Evolutionary conservation across 2,113 vertebrate species (phyloP).

Genomic region (Alexandromys fortis): DNA sequence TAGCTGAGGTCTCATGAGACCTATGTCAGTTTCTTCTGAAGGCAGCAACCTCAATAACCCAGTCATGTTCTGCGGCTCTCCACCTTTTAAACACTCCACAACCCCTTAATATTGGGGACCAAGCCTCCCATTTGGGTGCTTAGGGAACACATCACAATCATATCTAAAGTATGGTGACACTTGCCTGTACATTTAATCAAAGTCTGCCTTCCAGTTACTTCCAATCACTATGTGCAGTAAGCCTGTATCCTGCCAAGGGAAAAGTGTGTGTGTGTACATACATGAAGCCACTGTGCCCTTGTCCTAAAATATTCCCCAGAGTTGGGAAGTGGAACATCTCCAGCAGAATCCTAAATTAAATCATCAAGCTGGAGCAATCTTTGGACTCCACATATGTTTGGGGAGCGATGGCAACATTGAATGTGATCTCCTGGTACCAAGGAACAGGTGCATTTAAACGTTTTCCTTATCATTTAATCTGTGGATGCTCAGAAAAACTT

Average conservation of each 20-base stretch:
- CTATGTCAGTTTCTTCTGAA: not conserved
- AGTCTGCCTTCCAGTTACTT: not conserved
- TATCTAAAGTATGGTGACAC: too few species aligned
- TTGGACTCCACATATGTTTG: rapidly evolving
- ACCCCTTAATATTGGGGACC: too few species aligned
- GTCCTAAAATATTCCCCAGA: not conserved
- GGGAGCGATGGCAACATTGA: too few species aligned
- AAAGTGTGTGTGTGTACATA: not conserved
- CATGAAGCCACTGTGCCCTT: not conserved
- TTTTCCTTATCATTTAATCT: not conserved
- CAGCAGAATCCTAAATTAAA: not conserved
- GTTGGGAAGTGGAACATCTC: not conserved
- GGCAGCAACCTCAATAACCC: not conserved
- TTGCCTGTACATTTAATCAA: not conserved
- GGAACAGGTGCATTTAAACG: rapidly evolving
- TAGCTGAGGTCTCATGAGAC: not conserved
- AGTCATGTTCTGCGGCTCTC: not conserved
- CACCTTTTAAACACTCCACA: not conserved
- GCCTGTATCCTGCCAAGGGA: not conserved
- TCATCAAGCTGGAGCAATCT: not conserved
- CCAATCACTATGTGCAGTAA: not conserved
- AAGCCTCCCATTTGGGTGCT: not conserved
- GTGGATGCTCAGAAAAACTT: not conserved
- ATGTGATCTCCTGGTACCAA: not conserved
- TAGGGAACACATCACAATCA: not conserved